Evolutionary conservation across 2,888 invertebrate genomes (phyloP), one percentile per base, ranked within the genome.

Genomic region (Athetis lepigone): DNA sequence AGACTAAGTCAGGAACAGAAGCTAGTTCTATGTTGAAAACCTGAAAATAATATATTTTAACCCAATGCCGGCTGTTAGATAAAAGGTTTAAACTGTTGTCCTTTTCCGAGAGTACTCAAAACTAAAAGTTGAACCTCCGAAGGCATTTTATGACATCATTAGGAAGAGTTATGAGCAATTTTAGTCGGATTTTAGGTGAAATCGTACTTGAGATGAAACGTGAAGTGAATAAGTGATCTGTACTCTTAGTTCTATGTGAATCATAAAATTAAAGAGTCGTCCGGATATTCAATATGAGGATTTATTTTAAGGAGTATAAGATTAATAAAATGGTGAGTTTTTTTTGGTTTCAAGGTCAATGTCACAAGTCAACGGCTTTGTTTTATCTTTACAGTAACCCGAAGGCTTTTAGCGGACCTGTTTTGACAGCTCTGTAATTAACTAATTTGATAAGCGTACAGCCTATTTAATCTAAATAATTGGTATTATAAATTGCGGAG

Each of bases 221-320:
- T 63, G 58, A 51, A 63, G 67, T 62, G 56, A 67, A 51, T 51
- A 43, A 63, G 72, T 79, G 68, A 66, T 65, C 51, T 67, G 59
- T 61, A 81, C 88, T 93, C 94, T 84, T 88, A 85, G 80, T 86
- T 87, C 90, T 95, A 95, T 94, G 94, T 86, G 76, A 82, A 61
- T 70, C 93, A 93, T 94, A 94, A 85, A 90, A 81, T 88, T 89
- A 86, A 88, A 85, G 94, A 94, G 90, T 83, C 72, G 50, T 79
- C 67, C 66, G 57, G 68, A 67, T 58, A 58, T 47, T 55, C 84
- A 92, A 84, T 56, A 94, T 95, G 94, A 88, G 93, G 83, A 90
- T 95, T 71, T 94, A 95, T 83, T 94, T 94, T 86, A 94, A 93
- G 86, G 94, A 94, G 70, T 90, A 90, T 78, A 92, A 90, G 73